These are phyloP conservation scores for Drosophila koepferae DNA, from an alignment of 2,888 invertebrate genomes.

Conservation along the genomic window DNA sequence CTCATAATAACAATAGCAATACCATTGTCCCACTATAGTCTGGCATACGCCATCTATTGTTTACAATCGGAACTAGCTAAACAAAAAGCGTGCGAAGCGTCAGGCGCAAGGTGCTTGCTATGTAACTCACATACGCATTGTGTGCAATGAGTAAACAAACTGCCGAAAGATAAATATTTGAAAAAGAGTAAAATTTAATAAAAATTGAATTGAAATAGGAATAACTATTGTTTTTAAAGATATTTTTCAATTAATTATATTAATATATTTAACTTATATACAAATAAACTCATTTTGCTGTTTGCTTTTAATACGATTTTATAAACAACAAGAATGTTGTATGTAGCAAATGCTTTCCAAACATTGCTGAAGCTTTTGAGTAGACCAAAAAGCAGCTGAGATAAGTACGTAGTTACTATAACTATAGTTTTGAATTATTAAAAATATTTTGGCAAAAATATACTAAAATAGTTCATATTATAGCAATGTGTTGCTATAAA, in stretches of 20 bases:
- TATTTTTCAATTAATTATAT: neutral
- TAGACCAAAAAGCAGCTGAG: neutral
- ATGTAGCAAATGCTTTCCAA: neutral
- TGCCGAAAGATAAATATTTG: too few species aligned
- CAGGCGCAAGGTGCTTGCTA: constrained; percentile 15
- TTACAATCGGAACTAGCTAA: neutral
- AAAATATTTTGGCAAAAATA: too few species aligned
- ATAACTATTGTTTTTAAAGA: neutral
- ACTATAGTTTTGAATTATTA: neutral
- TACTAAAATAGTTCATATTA: too few species aligned
- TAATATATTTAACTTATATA: neutral
- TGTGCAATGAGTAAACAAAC: neutral
- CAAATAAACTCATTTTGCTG: neutral
- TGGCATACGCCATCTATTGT: constrained; percentile 29
- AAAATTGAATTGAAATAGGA: neutral
- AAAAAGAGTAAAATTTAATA: neutral
- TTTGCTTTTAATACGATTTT: neutral
- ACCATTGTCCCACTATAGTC: neutral
- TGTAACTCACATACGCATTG: neutral
- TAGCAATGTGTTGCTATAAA: too few species aligned
- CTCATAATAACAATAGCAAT: neutral
- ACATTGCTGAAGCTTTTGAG: neutral
- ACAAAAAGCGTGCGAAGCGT: neutral
- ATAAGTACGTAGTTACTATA: neutral
- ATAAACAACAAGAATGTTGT: neutral